Evolutionary conservation across 2,113 vertebrate species (phyloP), one percentile per base, ranked within the genome.

Genomic region (Candoia aspera): DNA sequence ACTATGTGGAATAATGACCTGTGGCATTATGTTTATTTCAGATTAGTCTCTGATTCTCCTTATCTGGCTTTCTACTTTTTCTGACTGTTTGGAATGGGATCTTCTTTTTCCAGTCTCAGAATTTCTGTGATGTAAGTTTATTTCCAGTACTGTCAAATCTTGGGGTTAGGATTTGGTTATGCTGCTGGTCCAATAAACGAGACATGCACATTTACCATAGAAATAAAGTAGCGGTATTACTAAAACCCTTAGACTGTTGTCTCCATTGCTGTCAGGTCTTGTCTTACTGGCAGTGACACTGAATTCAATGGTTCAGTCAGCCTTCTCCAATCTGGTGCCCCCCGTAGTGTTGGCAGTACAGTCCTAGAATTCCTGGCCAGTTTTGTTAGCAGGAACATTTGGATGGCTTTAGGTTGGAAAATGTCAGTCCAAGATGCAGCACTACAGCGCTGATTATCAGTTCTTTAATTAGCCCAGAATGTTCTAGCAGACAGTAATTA

Each of bases 21-120:
- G 54, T 88, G 0, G 0, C 87, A 3, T 93, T 93, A 55, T 6
- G 8, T 9, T 94, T 91, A 23, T 26, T 96, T 95, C 46, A 94
- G 84, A 92, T 93, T 89, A 53, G 93, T 11, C 33, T 92, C 60
- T 91, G 79, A 84, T 37, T 92, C 59, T 86, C 91, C 62, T n/a
- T 94, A 17, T 62, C 21, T 88, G 90, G 4, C 88, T 91, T 57
- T 94, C 23, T 92, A 93, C 53, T 54, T 91, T 91, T 90, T 94
- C 90, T 88, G 90, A 93, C 87, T 92, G 58, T 96, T 94, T 92
- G 93, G 55, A 93, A 89, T 85, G 15, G 84, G 24, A 93, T 6
- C 79, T 68, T n/a, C 0, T 53, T 95, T 93, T 96, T 93, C 92
- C 86, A 88, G 60, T 91, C 89, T 94, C 68, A 86, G 64, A 92